phyloP scores from a whole-genome alignment of 2,113 vertebrate genomes.

The Hylia prasina region DNA sequence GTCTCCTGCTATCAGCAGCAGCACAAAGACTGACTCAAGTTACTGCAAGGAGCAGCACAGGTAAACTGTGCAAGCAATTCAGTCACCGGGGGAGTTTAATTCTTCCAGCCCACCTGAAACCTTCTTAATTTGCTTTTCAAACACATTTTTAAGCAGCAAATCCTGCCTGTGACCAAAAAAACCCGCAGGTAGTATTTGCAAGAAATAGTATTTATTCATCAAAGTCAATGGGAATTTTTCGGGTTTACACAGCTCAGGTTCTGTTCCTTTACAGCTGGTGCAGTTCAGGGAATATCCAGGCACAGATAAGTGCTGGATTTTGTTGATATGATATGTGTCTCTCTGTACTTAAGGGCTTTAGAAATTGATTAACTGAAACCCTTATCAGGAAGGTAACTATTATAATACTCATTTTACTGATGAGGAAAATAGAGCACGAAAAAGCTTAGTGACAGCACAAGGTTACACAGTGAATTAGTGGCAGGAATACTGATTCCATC shows the following conservation, averaged over 20 bases:
- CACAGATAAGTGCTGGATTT: constrained; percentile 15
- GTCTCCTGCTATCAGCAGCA: not conserved
- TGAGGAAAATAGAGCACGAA: not conserved
- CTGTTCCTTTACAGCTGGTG: not conserved
- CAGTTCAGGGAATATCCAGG: constrained; percentile 22
- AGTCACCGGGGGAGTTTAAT: not conserved
- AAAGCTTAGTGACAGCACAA: constrained; percentile 4
- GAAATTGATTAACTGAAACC: constrained; percentile 54
- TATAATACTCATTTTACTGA: constrained; percentile 39
- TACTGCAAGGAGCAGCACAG: not conserved
- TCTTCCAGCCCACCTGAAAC: constrained; percentile 13
- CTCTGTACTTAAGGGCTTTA: constrained; percentile 55
- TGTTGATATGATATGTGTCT: constrained; percentile 45
- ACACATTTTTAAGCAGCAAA: not conserved
- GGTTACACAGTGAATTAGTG: constrained; percentile 46
- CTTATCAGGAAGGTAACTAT: constrained; percentile 50
- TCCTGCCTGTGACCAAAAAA: not conserved
- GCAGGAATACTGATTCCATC: constrained; percentile 41
- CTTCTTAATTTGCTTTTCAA: constrained; percentile 22
- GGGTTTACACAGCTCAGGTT: not conserved
- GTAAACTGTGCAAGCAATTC: constrained; percentile 13
- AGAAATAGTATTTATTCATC: not conserved
- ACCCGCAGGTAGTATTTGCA: not conserved
- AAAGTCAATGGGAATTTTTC: not conserved
- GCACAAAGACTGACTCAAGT: not conserved